Evolutionary conservation across 2,888 invertebrate genomes (phyloP), one percentile per base, ranked within the genome.

Genomic region (Acanthosepion lycidas): DNA sequence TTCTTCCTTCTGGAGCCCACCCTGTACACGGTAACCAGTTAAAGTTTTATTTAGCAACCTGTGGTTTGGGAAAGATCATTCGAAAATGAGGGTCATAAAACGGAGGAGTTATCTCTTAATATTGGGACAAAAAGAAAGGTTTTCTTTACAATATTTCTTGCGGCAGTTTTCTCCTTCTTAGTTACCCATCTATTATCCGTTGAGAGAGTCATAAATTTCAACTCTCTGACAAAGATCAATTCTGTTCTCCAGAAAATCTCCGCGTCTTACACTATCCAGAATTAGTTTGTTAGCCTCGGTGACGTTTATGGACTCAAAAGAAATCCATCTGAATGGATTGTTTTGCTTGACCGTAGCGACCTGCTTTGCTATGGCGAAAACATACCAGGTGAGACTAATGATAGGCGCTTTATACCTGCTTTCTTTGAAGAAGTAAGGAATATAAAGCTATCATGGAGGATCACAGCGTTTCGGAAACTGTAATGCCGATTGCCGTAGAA

Each of bases 1-100:
- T 9, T 15, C n/a, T 15, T 15, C n/a, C n/a, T 33, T 9, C 12
- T 12, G 33, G n/a, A 9, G 3, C 78, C 8, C n/a, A 33, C 78
- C 33, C 6, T 78, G n/a, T 33, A 5, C 33, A 9, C n/a, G 78
- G n/a, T n/a, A 78, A 78, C 78, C 78, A 78, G 78, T 33, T 78
- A 6, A 23, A n/a, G 5, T 78, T 78, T 78, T 33, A 5, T 78
- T 78, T 78, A 78, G n/a, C n/a, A 78, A 9, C 78, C 78, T n/a
- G 18, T n/a, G n/a, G n/a, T 78, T 78, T 64, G 23, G 42, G 26
- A 78, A 78, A 33, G 78, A 33, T 33, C 78, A 78, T 15, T 33
- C 78, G 78, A 78, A 78, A 78, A 78, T 12, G 78, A 78, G n/a
- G n/a, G 78, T 78, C 78, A 78, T 78, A 78, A 78, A 78, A 78